Base-by-base conservation (phyloP, 1,140 invertebrate genomes). In the Apis cerana region DNA sequence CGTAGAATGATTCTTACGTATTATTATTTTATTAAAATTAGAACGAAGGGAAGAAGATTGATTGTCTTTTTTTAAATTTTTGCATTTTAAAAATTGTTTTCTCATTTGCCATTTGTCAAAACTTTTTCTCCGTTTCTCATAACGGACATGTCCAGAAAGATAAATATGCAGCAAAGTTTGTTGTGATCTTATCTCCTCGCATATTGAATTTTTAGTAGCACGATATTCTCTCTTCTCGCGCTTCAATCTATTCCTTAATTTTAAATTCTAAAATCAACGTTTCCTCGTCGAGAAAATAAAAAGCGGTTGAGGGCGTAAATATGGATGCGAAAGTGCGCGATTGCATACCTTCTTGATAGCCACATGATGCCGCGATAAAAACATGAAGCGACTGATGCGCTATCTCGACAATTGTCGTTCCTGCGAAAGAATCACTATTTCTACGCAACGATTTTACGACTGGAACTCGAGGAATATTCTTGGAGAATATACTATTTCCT, bases 381-480 rank as follows among this genome's bases (percentile, higher is more conserved):
- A 27, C 61, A 27, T 2, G 11, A 9, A 21, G 21, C 8, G 19
- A n/a, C 8, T 48, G 72, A 62, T 59, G 23, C 50, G 75, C 23
- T 76, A 76, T 65, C 23, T 52, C 50, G 11, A 19, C 61, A 54
- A 65, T 65, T 65, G 61, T 64, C 19, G 15, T 33, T 59, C 23
- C 23, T 15, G 7, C 23, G 23, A 43, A 19, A 50, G n/a, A 52
- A 65, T 76, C 48, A 19, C 9, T 21, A 74, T 74, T 58, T 15
- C 27, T n/a, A 9, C 21, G 59, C 48, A 64, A 65, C 75, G 75
- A 65, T 76, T 76, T 76, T 76, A 65, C 64, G 54, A 68, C 13
- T 78, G 21, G 15, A 48, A 27, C 48, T n/a, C n/a, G 19, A 17
- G 21, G 15, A 48, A 52, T 43, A 64, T 80, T 64, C 33, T 33